Conservation (phyloP, 53 echinoderm and acorn worm genomes). For the Stichopus horrens region DNA sequence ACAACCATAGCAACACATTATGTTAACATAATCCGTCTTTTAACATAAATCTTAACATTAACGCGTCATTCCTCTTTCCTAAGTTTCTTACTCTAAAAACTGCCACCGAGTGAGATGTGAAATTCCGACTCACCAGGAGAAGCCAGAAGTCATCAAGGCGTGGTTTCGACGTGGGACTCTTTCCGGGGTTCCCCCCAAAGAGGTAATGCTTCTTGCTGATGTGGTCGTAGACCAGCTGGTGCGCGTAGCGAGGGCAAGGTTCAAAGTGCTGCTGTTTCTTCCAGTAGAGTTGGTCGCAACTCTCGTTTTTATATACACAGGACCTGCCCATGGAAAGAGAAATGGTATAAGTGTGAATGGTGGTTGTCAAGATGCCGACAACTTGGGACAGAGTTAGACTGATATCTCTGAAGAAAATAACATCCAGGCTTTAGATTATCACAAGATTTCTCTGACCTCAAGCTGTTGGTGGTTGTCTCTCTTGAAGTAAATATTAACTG, state of each 20-base stretch:
- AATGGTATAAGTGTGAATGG: neutral
- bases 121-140: constrained; percentile 55
- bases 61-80: no score
- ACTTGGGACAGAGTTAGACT: neutral
- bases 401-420: no score
- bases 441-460: no score
- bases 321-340: constrained; percentile 52
- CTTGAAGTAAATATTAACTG: no score
- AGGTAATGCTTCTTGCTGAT: constrained; percentile 86
- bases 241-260: constrained; percentile 93
- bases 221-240: constrained; percentile 93
- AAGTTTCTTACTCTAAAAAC: neutral
- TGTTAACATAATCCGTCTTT: no score
- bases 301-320: constrained; percentile 96
- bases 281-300: constrained; percentile 85
- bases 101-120: neutral
- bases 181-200: constrained; percentile 96
- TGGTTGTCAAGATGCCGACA: neutral
- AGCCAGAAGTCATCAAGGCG: constrained; percentile 98
- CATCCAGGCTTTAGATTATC: no score
- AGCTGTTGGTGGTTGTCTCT: no score
- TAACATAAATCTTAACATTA: no score
- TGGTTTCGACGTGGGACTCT: constrained; percentile 61
- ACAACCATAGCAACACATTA: no score
- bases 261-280: constrained; percentile 79